These are phyloP conservation scores for Sarcophaga carnaria DNA, from an alignment of 2,888 invertebrate species.

Conservation along the genomic window DNA sequence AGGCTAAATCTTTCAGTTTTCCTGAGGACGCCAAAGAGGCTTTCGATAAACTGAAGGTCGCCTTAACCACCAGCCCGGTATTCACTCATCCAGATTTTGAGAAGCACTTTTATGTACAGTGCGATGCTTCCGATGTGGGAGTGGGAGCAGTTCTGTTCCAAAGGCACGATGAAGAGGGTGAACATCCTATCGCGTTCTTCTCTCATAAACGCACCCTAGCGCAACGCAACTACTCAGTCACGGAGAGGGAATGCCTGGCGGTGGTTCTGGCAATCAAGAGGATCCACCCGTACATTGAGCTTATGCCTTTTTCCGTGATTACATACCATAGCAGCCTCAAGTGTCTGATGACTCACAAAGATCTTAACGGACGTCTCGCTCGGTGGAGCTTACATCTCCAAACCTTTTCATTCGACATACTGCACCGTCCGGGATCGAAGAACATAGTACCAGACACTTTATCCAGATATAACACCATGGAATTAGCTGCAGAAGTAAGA, in stretches of 20 bases:
- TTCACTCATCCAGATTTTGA: too few relatives aligned
- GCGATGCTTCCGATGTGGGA: too few relatives aligned
- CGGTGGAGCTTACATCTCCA: not conserved
- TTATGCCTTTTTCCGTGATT: too few relatives aligned
- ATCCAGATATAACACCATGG: not conserved
- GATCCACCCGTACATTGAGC: too few relatives aligned
- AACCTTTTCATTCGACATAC: not conserved
- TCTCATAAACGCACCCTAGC: too few relatives aligned
- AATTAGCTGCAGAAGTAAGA: not conserved
- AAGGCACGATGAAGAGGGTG: not conserved
- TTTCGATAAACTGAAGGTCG: too few relatives aligned
- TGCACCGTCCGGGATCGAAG: not conserved
- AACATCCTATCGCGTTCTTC: not conserved
- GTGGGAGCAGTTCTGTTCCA: conserved; percentile 1
- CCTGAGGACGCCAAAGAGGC: not conserved
- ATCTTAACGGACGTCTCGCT: not conserved
- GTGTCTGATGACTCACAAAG: not conserved
- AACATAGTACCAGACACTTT: not conserved
- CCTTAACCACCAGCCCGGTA: too few relatives aligned
- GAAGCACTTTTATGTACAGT: too few relatives aligned
- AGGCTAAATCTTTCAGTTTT: conserved; percentile 7
- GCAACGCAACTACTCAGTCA: not conserved
- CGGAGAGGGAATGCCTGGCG: too few relatives aligned
- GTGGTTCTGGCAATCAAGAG: too few relatives aligned
- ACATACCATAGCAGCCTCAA: too few relatives aligned